These are phyloP conservation scores for Macrosiphum euphorbiae DNA, from an alignment of 2,888 invertebrate genomes.

Conservation along the genomic window DNA sequence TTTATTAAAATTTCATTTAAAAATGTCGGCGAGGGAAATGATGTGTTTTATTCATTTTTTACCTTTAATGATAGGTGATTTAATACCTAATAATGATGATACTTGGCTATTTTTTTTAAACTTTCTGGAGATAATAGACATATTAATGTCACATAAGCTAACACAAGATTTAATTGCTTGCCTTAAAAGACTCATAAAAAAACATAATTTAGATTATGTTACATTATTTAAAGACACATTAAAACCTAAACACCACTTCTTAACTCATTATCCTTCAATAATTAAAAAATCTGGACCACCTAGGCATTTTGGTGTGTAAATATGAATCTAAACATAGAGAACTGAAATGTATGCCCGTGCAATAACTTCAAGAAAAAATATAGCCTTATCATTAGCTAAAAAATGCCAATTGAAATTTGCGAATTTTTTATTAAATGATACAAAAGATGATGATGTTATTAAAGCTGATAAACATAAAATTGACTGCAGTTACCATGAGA, in stretches of 20 bases:
- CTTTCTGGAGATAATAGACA: not conserved
- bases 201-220: not conserved
- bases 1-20: not conserved
- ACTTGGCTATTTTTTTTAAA: not conserved
- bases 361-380: too few relatives aligned
- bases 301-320: not conserved
- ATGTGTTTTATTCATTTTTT: constrained; percentile 10
- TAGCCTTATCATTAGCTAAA: too few relatives aligned
- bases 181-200: not conserved
- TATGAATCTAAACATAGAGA: too few relatives aligned
- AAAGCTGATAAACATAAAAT: not conserved
- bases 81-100: not conserved
- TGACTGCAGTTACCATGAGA: too few relatives aligned
- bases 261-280: not conserved
- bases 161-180: not conserved
- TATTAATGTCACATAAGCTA: not conserved
- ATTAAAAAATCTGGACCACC: not conserved
- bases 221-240: not conserved
- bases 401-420: too few relatives aligned
- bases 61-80: not conserved
- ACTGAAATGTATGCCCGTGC: too few relatives aligned
- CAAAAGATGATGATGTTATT: too few relatives aligned
- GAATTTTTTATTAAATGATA: too few relatives aligned
- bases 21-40: not conserved
- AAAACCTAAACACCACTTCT: not conserved